Conservation (phyloP, 2,113 vertebrate genomes). For the Notothenia coriiceps region DNA sequence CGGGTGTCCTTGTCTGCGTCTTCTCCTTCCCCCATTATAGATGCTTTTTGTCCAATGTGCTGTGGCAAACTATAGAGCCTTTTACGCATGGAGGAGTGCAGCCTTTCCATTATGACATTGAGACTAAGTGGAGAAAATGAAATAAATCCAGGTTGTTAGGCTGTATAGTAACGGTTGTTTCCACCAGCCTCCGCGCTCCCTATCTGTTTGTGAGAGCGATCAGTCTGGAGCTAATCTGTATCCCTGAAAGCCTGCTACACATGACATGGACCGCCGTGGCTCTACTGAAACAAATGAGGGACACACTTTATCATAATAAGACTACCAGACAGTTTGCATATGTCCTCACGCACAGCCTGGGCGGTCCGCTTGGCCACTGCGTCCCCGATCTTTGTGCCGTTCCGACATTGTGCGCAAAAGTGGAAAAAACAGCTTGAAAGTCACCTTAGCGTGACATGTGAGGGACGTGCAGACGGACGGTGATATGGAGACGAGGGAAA, state of each 20-base stretch:
- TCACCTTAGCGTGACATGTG: constrained; percentile 82
- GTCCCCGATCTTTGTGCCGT: constrained; percentile 70
- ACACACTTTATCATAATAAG: constrained; percentile 60
- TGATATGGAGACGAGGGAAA: constrained; percentile 70
- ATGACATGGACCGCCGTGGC: constrained; percentile 76
- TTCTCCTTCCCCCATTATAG: constrained; percentile 94
- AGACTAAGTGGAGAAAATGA: constrained; percentile 54
- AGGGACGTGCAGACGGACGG: constrained; percentile 72
- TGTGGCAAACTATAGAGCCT: constrained; percentile 99
- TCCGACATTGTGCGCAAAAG: constrained; percentile 81
- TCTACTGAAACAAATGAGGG: constrained; percentile 63
- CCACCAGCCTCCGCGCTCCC: constrained; percentile 73
- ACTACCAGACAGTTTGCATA: constrained; percentile 79
- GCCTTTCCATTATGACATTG: constrained; percentile 92
- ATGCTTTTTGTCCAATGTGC: constrained; percentile 93
- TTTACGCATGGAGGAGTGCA: constrained; percentile 98
- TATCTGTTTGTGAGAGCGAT: constrained; percentile 72
- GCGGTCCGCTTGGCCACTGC: constrained; percentile 69
- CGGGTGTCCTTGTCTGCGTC: constrained; percentile 91
- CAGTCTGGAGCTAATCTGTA: constrained; percentile 81
- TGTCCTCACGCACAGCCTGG: constrained; percentile 75
- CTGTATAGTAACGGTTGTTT: constrained; percentile 56
- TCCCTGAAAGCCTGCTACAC: constrained; percentile 78
- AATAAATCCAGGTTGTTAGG: constrained; percentile 62
- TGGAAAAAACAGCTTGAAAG: constrained; percentile 81